These are phyloP conservation scores for Ectropis crepuscularia DNA, from an alignment of 2,888 invertebrate genomes.

Conservation along the genomic window DNA sequence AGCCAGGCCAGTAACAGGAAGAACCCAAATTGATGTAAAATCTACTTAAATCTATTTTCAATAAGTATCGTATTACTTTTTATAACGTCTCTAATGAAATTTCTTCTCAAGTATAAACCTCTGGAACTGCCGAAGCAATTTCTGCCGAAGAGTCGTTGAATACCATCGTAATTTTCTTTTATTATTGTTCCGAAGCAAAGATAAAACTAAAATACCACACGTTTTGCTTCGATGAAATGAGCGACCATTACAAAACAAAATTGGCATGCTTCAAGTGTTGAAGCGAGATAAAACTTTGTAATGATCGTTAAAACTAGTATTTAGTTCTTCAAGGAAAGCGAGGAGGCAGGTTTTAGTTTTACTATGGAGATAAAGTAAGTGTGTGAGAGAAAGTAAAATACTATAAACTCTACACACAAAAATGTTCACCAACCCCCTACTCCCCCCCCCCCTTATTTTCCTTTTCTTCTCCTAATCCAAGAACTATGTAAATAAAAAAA, in stretches of 20 bases:
- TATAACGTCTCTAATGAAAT: not conserved
- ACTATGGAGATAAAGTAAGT: too few relatives aligned
- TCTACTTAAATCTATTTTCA: not conserved
- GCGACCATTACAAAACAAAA: constrained; percentile 9
- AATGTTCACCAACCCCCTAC: too few relatives aligned
- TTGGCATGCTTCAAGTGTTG: constrained; percentile 2
- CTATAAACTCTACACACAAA: too few relatives aligned
- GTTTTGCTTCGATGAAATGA: constrained; percentile 6
- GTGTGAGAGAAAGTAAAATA: too few relatives aligned
- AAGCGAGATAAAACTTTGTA: constrained; percentile 3
- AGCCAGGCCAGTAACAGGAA: constrained; percentile 5
- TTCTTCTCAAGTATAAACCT: not conserved
- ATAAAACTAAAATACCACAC: constrained; percentile 20
- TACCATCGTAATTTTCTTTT: constrained; percentile 36
- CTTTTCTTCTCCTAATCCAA: too few relatives aligned
- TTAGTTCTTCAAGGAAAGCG: not conserved
- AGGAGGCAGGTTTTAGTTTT: too few relatives aligned
- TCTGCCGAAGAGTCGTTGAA: constrained; percentile 26
- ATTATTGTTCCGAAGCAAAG: constrained; percentile 24
- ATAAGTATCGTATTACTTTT: constrained; percentile 4
- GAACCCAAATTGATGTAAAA: not conserved
- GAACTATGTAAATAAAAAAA: too few relatives aligned
- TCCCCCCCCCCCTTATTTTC: too few relatives aligned
- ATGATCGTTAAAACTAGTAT: not conserved
- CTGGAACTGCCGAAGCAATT: constrained; percentile 23